Evolutionary conservation across 2,888 invertebrate species (phyloP), one percentile per base, ranked within the genome.

Genomic region (Eudemis profundana): DNA sequence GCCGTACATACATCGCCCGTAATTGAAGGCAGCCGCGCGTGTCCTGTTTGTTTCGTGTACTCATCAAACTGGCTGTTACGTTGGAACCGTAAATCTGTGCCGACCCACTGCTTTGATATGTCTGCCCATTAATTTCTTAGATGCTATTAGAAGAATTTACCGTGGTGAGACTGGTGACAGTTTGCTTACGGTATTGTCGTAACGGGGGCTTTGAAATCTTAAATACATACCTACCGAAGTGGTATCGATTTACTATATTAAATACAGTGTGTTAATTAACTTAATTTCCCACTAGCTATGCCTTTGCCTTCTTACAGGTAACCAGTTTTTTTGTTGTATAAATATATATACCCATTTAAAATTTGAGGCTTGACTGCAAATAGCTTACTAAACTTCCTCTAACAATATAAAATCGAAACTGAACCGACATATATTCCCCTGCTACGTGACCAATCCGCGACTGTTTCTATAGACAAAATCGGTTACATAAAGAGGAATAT

Each of bases 51-150:
- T 66, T 66, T 78, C 77, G 81, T 76, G 68, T 72, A 71, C 74
- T 72, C 71, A 74, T 73, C 72, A 73, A 73, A 76, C 75, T 79
- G 74, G 73, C 72, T 73, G 79, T 79, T 78, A 76, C 73, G 67
- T 74, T 73, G 73, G 66, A 79, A 78, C 81, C 75, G 76, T 79
- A 79, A 74, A 78, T 76, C 75, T 75, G 72, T 72, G 73, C 72
- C 68, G 69, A 69, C 73, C 73, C 71, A 72, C 69, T 70, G 71
- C 67, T 68, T 69, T 71, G 61, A 69, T 72, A 71, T 70, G 44
- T 66, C 59, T 66, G 64, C 50, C 65, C 53, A 65, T 65, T 65
- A 62, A 23, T 47, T 57, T 57, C 27, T 47, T 65, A 60, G 66
- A 61, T 50, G 46, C 51, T 56, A 56, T 49, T 63, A 64, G 36